Evolutionary conservation across 1,140 invertebrate species (phyloP).

Genomic region (Bombus confusus): DNA sequence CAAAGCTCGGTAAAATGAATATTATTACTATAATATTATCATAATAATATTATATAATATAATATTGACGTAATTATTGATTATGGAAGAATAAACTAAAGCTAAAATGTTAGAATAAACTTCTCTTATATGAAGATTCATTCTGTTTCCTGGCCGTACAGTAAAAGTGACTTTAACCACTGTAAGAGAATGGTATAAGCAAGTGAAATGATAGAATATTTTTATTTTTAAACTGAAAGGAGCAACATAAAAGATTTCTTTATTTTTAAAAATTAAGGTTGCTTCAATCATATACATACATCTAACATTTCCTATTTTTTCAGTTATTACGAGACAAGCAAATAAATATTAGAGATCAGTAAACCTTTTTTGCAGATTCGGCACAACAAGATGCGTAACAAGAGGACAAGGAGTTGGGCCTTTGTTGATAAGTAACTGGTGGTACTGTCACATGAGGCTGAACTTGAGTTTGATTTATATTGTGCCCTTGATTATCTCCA

Average conservation of each 20-base stretch:
- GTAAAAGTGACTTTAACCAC: too few species aligned
- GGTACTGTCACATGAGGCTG: constrained; percentile 69
- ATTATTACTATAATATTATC: too few species aligned
- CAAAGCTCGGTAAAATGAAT: too few species aligned
- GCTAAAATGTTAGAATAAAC: background rate
- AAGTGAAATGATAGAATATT: background rate
- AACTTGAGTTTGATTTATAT: constrained; percentile 74
- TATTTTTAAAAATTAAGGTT: background rate
- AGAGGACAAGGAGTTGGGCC: constrained; percentile 67
- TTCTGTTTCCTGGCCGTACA: background rate
- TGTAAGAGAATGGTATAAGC: too few species aligned
- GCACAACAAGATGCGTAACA: constrained; percentile 80
- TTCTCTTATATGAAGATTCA: background rate
- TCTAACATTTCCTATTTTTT: background rate
- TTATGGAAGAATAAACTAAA: too few species aligned
- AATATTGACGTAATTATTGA: too few species aligned
- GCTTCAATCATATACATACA: background rate
- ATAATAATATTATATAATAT: too few species aligned
- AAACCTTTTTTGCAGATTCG: constrained; percentile 79
- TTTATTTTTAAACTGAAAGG: background rate
- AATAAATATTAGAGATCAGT: background rate
- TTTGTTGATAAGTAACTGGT: constrained; percentile 69
- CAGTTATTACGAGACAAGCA: too few species aligned
- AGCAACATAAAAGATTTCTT: background rate
- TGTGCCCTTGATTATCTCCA: constrained; percentile 50